These are phyloP conservation scores for Chlorops oryzae DNA, from an alignment of 1,140 invertebrate species.

Conservation along the genomic window DNA sequence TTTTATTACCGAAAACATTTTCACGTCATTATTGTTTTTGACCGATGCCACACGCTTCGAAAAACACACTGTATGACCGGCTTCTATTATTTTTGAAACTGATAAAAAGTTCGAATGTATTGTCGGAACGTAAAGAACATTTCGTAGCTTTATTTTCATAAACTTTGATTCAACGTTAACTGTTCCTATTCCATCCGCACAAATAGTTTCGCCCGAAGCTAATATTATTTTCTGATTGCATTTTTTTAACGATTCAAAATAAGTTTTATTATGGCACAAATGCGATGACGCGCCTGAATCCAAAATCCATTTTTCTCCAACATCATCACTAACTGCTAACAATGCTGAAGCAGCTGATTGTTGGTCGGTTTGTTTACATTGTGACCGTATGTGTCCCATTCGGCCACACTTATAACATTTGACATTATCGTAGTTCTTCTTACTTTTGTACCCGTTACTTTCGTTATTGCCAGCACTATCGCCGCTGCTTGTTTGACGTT, in stretches of 20 bases:
- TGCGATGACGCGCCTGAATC: conserved; percentile 11
- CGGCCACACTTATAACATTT: conserved; percentile 10
- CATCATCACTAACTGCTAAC: background rate
- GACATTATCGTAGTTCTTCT: conserved; percentile 3
- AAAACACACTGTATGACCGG: too few relatives aligned
- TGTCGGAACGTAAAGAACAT: too few relatives aligned
- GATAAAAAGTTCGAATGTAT: too few relatives aligned
- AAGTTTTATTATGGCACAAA: conserved; percentile 2
- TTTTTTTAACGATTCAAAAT: background rate
- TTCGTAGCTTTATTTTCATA: too few relatives aligned
- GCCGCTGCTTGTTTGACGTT: background rate
- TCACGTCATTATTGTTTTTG: too few relatives aligned
- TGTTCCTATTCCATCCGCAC: conserved; percentile 2
- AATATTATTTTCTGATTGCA: conserved; percentile 8
- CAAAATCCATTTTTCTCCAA: conserved; percentile 6
- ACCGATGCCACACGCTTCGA: too few relatives aligned
- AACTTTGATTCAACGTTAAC: too few relatives aligned
- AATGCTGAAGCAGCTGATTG: conserved; percentile 1
- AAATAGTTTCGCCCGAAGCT: conserved; percentile 6
- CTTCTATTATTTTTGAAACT: too few relatives aligned
- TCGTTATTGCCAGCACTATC: background rate
- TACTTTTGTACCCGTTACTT: background rate
- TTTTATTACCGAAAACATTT: too few relatives aligned
- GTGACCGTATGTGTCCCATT: conserved; percentile 10
- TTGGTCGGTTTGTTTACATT: conserved; percentile 3